Base-by-base conservation (phyloP, 2,113 vertebrate species). In the Protomyctophum bolini region DNA sequence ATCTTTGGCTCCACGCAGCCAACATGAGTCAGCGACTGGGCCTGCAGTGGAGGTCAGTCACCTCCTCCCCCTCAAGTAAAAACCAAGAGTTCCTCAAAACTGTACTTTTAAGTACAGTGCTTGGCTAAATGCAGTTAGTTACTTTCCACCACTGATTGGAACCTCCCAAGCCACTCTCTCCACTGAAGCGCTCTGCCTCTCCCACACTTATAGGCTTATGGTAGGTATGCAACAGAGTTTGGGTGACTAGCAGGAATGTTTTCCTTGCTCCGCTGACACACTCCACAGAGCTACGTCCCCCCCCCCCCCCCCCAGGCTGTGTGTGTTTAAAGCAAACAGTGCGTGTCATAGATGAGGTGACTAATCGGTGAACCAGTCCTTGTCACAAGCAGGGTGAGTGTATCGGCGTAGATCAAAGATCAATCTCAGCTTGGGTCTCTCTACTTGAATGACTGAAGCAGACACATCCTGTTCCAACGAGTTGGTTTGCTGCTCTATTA, bases 221-320 rank as follows among this genome's bases (percentile, higher is more conserved):
- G 46, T 70, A 70, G 83, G 76, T 84, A 83, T 83, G 83, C 70
- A 66, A 55, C 65, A 58, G 77, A 69, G 68, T 85, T 85, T 80
- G 76, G 75, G 76, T 79, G 81, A 87, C 54, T 64, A 70, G 68
- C 72, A 80, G 83, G 87, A 86, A 84, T 86, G 87, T 87, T 87
- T 89, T 82, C 74, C 83, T 76, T 62, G 70, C 73, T 75, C 21
- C 66, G 52, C 75, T 84, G 84, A 85, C 81, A 77, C 80, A 79
- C 77, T 86, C 73, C 70, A 79, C 45, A 58, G 71, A 66, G 63
- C n/a, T 4, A 10, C 52, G 21, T 11, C 54, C 10, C 10, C 54
- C 10, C 12, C 14, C 54, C 46, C 47, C 62, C 62, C 66, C 68
- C 15, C 33, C 6, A 3, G 61, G 41, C 46, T 21, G 29, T 29